These are phyloP conservation scores for Pseudolaguvia tuberculata DNA, from an alignment of 2,113 vertebrate genomes.

Conservation along the genomic window DNA sequence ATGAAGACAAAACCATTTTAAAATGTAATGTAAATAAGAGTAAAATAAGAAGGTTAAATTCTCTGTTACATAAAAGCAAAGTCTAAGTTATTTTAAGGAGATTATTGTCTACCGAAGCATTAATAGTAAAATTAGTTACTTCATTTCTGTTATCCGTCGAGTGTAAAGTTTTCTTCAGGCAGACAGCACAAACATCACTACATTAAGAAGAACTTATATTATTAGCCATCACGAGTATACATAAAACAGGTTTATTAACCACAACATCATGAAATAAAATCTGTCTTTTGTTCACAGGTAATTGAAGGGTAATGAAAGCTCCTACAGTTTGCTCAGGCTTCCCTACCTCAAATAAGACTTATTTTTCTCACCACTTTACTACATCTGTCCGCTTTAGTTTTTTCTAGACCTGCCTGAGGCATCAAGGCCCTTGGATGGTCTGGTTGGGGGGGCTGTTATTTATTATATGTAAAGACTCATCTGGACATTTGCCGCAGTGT, in stretches of 20 bases:
- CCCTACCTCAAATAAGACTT: slow-evolving; percentile 64
- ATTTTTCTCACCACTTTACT: slow-evolving; percentile 53
- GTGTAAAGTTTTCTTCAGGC: background rate
- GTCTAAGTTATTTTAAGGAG: background rate
- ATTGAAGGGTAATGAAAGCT: slow-evolving; percentile 40
- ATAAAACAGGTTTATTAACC: slow-evolving; percentile 9
- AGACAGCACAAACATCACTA: background rate
- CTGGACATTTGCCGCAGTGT: slow-evolving; percentile 71
- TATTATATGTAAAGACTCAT: slow-evolving; percentile 63
- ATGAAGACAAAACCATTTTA: slow-evolving; percentile 51
- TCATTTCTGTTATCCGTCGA: background rate
- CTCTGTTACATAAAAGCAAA: background rate
- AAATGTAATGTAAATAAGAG: background rate
- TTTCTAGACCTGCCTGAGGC: slow-evolving; percentile 65
- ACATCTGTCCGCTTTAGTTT: slow-evolving; percentile 72
- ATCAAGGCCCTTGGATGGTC: slow-evolving; percentile 58
- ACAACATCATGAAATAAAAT: slow-evolving; percentile 31
- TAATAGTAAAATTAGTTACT: background rate
- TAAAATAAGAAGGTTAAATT: background rate
- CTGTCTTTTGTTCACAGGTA: slow-evolving; percentile 17
- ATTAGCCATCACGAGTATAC: background rate
- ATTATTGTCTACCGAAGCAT: background rate
- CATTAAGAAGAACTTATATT: background rate
- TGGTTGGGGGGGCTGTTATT: slow-evolving; percentile 59
- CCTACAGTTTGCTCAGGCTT: slow-evolving; percentile 63